phyloP scores from a whole-genome alignment of 2,888 invertebrate genomes.

The Dasysyrphus albostriatus region DNA sequence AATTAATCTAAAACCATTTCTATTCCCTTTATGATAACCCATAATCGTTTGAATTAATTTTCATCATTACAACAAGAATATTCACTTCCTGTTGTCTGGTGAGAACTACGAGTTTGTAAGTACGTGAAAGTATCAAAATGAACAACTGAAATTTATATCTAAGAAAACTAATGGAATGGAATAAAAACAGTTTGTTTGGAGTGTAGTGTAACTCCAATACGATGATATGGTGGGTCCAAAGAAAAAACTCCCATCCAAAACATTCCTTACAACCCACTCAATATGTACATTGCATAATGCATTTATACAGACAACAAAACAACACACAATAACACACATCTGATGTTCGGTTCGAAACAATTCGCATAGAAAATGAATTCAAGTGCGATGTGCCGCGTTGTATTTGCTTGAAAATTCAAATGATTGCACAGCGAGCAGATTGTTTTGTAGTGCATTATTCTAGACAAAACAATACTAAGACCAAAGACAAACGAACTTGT shows the following conservation, averaged over 20 bases:
- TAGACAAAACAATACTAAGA: constrained; percentile 30
- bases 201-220: background rate
- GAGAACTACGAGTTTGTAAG: background rate
- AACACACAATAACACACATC: background rate
- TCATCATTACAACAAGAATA: constrained; percentile 6
- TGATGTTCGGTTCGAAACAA: constrained; percentile 19
- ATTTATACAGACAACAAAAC: constrained; percentile 21
- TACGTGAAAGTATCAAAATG: background rate
- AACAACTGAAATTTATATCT: constrained; percentile 32
- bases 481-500: constrained; percentile 60
- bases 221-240: background rate
- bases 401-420: constrained; percentile 60
- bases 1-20: background rate
- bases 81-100: background rate
- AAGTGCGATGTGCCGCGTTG: constrained; percentile 42
- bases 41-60: constrained; percentile 64
- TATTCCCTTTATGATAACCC: constrained; percentile 14
- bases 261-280: background rate
- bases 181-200: constrained; percentile 18
- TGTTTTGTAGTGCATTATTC: constrained; percentile 15
- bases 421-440: constrained; percentile 48
- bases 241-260: constrained; percentile 1
- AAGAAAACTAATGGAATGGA: constrained; percentile 46
- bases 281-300: background rate
- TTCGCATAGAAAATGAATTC: constrained; percentile 48